Base-by-base conservation (phyloP, 1,140 invertebrate species). In the Neoseiulus cucumeris region DNA sequence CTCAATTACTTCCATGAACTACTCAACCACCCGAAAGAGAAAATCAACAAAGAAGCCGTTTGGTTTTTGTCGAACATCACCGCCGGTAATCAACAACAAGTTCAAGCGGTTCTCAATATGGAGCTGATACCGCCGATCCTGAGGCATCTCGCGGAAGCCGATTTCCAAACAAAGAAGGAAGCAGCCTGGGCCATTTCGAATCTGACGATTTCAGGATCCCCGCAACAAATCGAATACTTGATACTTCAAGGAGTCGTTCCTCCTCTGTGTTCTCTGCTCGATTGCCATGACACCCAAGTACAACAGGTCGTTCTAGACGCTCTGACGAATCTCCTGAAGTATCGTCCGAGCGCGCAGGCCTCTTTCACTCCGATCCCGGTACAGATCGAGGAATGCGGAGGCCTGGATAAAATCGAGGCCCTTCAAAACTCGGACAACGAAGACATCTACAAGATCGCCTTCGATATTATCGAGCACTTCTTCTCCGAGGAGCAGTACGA, bases 361-460 rank as follows among this genome's bases (percentile, higher is more conserved):
- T 6, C 33, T 39, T 68, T 45, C 18, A 9, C 64, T 5, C 5
- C 25, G 6, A 66, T 70, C 51, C 59, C 67, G 1, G 65, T 39
- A 33, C 22, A 70, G 14, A 89, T 92, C 71, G 89, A 92, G 77
- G 87, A 91, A 79, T 92, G 89, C 77, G 83, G 83, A 67, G 89
- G 87, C 78, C 79, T 98, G 68, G 93, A 97, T 77, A 93, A 91
- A 77, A 95, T 98, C 69, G 95, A 98, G 77, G 80, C 82, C 51
- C 78, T 98, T 59, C 95, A 98, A 76, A 86, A 85, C 72, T 93
- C 98, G 74, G 90, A 96, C 79, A 98, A 97, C 77, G 85, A 91
- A 72, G 94, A 98, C 67, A 95, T 98, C 73, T 98, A 98, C 76
- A 96, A 94, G 80, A 78, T 97, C 78, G 91, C 93, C 17, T 95